phyloP scores from a whole-genome alignment of 35 echinoderm and acorn worm species.

The Ptychodera flava region DNA sequence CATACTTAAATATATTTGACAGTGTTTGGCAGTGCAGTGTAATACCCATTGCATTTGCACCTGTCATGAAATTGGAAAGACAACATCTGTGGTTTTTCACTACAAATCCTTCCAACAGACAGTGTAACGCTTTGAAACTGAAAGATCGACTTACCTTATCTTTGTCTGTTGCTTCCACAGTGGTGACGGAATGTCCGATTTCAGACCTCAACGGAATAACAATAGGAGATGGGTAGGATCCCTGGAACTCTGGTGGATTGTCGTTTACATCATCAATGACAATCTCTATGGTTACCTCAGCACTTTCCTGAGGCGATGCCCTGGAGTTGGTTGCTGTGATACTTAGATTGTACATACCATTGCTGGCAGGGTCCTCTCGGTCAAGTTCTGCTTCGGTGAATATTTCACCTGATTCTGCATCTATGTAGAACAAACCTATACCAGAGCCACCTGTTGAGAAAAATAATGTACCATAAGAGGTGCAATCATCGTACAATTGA shows the following conservation, averaged over 20 bases:
- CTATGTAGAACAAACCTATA: not conserved
- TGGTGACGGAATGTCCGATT: not conserved
- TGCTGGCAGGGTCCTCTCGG: not conserved
- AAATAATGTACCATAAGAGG: too few relatives aligned
- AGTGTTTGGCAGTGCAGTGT: too few relatives aligned
- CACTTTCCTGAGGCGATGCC: not conserved
- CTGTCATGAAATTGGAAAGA: too few relatives aligned
- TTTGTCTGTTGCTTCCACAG: not conserved
- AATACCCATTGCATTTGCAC: too few relatives aligned
- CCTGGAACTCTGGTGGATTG: not conserved
- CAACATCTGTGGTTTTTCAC: too few relatives aligned
- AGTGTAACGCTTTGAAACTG: too few relatives aligned
- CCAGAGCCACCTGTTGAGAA: not conserved
- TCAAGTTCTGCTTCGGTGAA: not conserved
- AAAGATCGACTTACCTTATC: not conserved
- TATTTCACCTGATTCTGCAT: not conserved
- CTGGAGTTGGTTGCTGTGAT: not conserved
- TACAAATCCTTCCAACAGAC: too few relatives aligned
- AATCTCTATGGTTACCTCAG: not conserved
- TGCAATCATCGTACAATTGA: too few relatives aligned
- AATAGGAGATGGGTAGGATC: not conserved
- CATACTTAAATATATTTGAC: too few relatives aligned
- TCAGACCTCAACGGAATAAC: not conserved
- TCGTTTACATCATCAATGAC: not conserved
- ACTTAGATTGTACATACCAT: not conserved